Conservation (phyloP, 2,113 vertebrate genomes). For the Jacana jacana region DNA sequence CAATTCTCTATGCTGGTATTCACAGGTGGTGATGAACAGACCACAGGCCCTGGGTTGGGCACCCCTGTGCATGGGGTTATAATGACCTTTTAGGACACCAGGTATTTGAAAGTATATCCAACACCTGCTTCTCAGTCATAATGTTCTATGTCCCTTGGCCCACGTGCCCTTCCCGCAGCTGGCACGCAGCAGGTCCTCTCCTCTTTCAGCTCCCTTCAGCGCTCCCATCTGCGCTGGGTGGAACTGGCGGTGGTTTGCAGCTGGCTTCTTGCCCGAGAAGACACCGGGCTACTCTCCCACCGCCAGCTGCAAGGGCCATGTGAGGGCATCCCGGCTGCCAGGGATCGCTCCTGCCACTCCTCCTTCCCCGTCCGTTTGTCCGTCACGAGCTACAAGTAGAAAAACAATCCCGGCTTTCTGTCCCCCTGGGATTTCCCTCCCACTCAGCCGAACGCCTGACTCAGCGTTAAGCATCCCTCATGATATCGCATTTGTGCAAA, state of each 20-base stretch:
- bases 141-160: not conserved
- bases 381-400: not conserved
- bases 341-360: not conserved
- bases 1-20: not conserved
- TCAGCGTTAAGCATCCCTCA: slow-evolving; percentile 27
- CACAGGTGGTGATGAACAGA: not conserved
- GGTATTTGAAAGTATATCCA: not conserved
- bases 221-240: not conserved
- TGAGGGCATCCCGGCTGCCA: not conserved
- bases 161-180: rapidly evolving
- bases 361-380: not conserved
- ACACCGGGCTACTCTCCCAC: rapidly evolving
- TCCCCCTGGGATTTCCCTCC: slow-evolving; percentile 30
- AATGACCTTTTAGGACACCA: not conserved
- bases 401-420: not conserved
- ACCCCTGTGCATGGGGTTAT: rapidly evolving
- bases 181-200: not conserved
- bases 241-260: not conserved
- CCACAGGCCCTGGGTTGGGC: rapidly evolving
- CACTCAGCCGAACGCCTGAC: not conserved
- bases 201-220: not conserved
- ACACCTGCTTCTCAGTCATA: not conserved
- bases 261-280: not conserved
- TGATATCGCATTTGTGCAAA: slow-evolving; percentile 24
- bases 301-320: not conserved